Conservation (phyloP, 2,797 vertebrate genomes). For the Chrysocyon brachyurus region DNA sequence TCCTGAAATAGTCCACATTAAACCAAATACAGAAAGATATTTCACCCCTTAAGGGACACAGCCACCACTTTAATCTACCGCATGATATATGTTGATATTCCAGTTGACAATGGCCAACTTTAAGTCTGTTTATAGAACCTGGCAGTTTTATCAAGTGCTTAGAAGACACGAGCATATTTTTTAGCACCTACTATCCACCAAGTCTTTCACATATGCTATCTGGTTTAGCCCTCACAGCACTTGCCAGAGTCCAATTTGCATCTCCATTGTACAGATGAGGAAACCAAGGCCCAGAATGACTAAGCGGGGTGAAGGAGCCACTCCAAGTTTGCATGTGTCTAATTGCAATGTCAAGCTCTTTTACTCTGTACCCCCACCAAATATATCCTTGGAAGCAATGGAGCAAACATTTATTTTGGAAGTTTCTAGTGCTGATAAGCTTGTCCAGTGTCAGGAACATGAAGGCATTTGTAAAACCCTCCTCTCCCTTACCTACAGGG, state of each 20-base stretch:
- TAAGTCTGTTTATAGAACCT: not conserved
- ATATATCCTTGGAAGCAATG: not conserved
- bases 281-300: not conserved
- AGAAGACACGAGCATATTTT: rapidly evolving
- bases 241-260: not conserved
- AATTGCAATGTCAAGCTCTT: not conserved
- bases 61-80: not conserved
- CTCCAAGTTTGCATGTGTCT: not conserved
- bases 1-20: not conserved
- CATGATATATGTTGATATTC: not conserved
- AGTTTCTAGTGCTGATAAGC: not conserved
- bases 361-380: not conserved
- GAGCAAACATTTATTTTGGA: not conserved
- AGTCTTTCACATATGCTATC: not conserved
- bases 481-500: not conserved
- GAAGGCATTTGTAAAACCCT: not conserved
- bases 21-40: not conserved
- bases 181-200: not conserved
- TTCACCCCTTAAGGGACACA: not conserved
- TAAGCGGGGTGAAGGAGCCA: not conserved
- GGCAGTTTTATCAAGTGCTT: not conserved
- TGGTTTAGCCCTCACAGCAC: not conserved
- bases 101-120: not conserved
- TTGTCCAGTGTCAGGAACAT: not conserved
- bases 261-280: not conserved